phyloP scores from a whole-genome alignment of 1,140 invertebrate species.

The Atopsyche davidsoni region DNA sequence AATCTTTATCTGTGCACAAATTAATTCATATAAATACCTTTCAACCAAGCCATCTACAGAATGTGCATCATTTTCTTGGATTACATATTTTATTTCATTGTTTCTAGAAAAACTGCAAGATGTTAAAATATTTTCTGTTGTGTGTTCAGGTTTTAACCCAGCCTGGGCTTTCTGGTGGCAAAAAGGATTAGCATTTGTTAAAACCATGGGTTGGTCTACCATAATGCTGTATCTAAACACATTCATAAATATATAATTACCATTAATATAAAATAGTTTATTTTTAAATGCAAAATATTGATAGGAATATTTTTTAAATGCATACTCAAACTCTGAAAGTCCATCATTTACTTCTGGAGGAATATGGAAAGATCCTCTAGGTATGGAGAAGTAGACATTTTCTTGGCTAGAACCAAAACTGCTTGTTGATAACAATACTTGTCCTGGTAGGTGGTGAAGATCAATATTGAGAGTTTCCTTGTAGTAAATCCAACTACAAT shows the following conservation, averaged over 20 bases:
- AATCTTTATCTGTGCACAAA: too few species aligned
- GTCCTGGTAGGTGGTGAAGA: too few species aligned
- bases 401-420: too few species aligned
- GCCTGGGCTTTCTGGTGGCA: slow-evolving; percentile 2
- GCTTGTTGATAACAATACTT: too few species aligned
- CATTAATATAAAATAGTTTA: neutral
- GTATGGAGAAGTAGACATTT: too few species aligned
- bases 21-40: too few species aligned
- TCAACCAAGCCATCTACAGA: slow-evolving; percentile 9
- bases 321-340: slow-evolving; percentile 18
- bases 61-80: slow-evolving; percentile 8
- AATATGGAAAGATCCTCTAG: slow-evolving; percentile 1
- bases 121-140: too few species aligned
- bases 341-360: slow-evolving; percentile 11
- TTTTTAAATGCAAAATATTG: neutral
- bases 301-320: slow-evolving; percentile 1
- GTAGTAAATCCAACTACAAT: too few species aligned
- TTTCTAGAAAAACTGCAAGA: too few species aligned
- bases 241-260: neutral
- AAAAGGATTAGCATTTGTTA: slow-evolving; percentile 7
- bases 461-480: too few species aligned
- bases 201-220: slow-evolving; percentile 15
- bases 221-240: slow-evolving; percentile 15
- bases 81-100: too few species aligned
- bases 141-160: too few species aligned